These are phyloP conservation scores for Paraplagusia blochii DNA, from an alignment of 2,113 vertebrate genomes.

Conservation along the genomic window DNA sequence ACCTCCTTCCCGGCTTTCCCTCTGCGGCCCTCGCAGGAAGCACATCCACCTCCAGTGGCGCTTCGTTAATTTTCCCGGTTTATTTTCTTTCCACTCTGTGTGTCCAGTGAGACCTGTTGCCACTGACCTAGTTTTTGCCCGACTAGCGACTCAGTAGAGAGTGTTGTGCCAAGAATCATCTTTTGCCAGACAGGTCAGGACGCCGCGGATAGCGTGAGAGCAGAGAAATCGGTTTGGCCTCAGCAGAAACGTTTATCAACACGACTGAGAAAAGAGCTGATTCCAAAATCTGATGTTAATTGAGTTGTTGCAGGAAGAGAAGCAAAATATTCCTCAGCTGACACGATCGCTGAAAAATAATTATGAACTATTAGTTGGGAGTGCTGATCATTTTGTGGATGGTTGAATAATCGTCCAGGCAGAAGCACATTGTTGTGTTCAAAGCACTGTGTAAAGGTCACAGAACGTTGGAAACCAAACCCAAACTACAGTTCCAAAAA, in stretches of 20 bases:
- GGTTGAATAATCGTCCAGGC: too few relatives aligned
- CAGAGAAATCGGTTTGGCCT: neutral
- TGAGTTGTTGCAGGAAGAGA: too few relatives aligned
- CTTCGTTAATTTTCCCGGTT: constrained; percentile 48
- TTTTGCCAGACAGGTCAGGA: constrained; percentile 60
- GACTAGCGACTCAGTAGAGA: constrained; percentile 67
- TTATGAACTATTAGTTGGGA: too few relatives aligned
- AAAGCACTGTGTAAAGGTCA: too few relatives aligned
- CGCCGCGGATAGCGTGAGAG: constrained; percentile 46
- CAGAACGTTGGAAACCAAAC: too few relatives aligned
- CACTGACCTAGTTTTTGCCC: constrained; percentile 71
- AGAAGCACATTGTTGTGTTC: too few relatives aligned
- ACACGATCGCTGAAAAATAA: too few relatives aligned
- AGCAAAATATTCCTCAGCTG: too few relatives aligned
- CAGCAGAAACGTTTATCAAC: neutral
- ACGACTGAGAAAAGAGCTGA: neutral
- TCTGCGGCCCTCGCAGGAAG: constrained; percentile 57
- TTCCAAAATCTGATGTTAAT: too few relatives aligned
- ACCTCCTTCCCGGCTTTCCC: constrained; percentile 41
- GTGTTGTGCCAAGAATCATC: constrained; percentile 46
- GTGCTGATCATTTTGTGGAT: too few relatives aligned
- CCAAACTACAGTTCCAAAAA: too few relatives aligned
- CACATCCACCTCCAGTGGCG: constrained; percentile 49
- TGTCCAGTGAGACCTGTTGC: constrained; percentile 56
- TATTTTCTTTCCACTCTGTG: constrained; percentile 60